These are phyloP conservation scores for Neostethus bicornis DNA, from an alignment of 2,797 vertebrate genomes.

Conservation along the genomic window DNA sequence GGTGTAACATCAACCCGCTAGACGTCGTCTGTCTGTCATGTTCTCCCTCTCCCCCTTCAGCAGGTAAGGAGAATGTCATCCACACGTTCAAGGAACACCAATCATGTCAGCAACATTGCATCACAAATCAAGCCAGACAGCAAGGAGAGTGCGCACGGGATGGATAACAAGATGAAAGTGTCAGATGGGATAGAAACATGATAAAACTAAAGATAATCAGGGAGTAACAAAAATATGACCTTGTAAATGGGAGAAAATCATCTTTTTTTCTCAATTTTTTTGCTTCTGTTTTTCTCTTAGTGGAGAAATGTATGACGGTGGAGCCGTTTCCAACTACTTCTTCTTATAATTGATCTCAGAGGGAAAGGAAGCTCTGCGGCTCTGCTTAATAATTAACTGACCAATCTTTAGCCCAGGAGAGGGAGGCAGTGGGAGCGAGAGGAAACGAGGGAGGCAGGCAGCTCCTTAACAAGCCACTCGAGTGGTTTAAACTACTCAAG, in stretches of 20 bases:
- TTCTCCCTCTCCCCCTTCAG: conserved; percentile 14
- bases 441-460: conserved; percentile 48
- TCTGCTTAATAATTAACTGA: conserved; percentile 78
- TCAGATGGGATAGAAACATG: conserved; percentile 22
- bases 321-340: conserved; percentile 55
- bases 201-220: conserved; percentile 28
- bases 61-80: conserved; percentile 77
- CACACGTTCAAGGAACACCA: conserved; percentile 42
- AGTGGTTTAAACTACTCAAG: conserved; percentile 58
- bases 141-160: conserved; percentile 20
- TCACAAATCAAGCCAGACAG: conserved; percentile 52
- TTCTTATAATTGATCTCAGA: conserved; percentile 74
- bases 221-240: conserved; percentile 35
- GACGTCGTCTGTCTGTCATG: conserved; percentile 68
- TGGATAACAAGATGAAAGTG: conserved; percentile 28
- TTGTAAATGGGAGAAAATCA: conserved; percentile 36
- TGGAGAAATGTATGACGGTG: conserved; percentile 47
- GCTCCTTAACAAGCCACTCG: conserved; percentile 64
- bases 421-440: conserved; percentile 8
- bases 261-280: conserved; percentile 17
- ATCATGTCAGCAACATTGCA: conserved; percentile 51
- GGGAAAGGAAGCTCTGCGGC: conserved; percentile 61
- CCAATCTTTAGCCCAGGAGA: conserved; percentile 62
- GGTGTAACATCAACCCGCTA: conserved; percentile 67
- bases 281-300: conserved; percentile 11